Evolutionary conservation across 1,140 invertebrate species (phyloP), one percentile per base, ranked within the genome.

Genomic region (Leptopilina boulardi): DNA sequence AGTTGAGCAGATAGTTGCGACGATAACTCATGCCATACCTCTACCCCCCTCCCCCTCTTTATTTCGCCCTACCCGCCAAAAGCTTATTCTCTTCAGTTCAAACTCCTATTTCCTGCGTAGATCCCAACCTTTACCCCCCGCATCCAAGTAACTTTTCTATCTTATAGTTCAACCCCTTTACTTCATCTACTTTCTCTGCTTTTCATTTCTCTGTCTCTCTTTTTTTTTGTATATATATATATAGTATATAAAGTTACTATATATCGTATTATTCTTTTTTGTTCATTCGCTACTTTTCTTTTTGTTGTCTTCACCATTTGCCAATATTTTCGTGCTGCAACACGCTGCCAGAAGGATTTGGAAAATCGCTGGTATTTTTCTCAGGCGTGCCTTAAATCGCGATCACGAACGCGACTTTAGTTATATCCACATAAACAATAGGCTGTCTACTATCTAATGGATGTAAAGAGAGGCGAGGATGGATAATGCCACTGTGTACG

Each of bases 1-100:
- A 81, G 82, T 86, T 87, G 86, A 87, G 84, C 87, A 85, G 88
- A 89, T 89, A 87, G 95, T 95, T 91, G 95, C 95, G 26, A 92
- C 93, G 0, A 96, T 95, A 93, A 94, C 97, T 83, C 92, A 82
- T 75, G 77, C 74, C 73, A 66, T 30, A 30, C 66, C 77, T 73
- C 54, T 73, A 70, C 34, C 34, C 8, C 34, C 8, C 34, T 6
- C 34, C 30, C 42, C 51, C 77, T 38, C 34, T 38, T 8, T 9
- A 38, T 38, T 38, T 38, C 9, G 34, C 34, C 34, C 34, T 5
- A 30, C 30, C 42, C 66, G 73, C 73, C 54, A 73, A 73, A 78
- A 73, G 75, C 78, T 71, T 66, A 66, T 66, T 66, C 59, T 66
- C 59, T 30, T 30, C 59, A 66, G 59, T 66, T 66, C 59, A 66